Evolutionary conservation across 2,888 invertebrate genomes (phyloP).

Genomic region (Torymus tubicola): DNA sequence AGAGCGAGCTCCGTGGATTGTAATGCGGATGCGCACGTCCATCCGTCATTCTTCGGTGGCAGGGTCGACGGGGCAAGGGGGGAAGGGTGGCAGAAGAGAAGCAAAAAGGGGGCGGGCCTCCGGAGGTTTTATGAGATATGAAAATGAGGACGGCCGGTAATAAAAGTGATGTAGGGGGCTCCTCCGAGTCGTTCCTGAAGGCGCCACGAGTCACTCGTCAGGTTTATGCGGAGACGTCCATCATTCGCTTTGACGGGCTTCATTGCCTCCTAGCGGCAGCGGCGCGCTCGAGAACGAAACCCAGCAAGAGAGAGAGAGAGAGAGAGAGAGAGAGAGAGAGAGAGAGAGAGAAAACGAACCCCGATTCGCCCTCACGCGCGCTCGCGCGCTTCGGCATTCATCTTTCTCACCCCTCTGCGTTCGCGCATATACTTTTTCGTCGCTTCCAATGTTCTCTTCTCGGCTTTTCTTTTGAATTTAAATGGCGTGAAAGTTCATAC

Average conservation of each 20-base stretch:
- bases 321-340: slow-evolving; percentile 3
- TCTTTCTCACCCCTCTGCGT: slow-evolving; percentile 41
- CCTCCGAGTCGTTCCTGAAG: slow-evolving; percentile 75
- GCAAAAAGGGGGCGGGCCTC: slow-evolving; percentile 60
- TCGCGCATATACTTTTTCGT: slow-evolving; percentile 43
- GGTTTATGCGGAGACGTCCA: slow-evolving; percentile 76
- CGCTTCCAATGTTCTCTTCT: slow-evolving; percentile 43
- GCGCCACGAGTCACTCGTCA: slow-evolving; percentile 76
- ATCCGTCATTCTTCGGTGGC: slow-evolving; percentile 59
- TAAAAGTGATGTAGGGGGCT: slow-evolving; percentile 76
- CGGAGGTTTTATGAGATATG: slow-evolving; percentile 75
- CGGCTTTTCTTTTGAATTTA: slow-evolving; percentile 54
- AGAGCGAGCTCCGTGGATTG: slow-evolving; percentile 48
- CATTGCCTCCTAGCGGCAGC: slow-evolving; percentile 71
- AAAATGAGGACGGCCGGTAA: slow-evolving; percentile 76
- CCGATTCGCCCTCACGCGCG: slow-evolving; percentile 2
- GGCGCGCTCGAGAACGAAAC: not conserved
- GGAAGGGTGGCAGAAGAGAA: not conserved
- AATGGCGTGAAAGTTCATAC: slow-evolving; percentile 54
- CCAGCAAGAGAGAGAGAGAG: not conserved
- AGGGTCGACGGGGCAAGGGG: slow-evolving; percentile 14
- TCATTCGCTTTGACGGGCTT: slow-evolving; percentile 76
- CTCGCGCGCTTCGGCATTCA: slow-evolving; percentile 32
- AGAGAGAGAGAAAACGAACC: slow-evolving; percentile 1
- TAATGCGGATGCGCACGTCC: slow-evolving; percentile 60